These are phyloP conservation scores for Mellilla xanthometata DNA, from an alignment of 2,888 invertebrate genomes.

Conservation along the genomic window DNA sequence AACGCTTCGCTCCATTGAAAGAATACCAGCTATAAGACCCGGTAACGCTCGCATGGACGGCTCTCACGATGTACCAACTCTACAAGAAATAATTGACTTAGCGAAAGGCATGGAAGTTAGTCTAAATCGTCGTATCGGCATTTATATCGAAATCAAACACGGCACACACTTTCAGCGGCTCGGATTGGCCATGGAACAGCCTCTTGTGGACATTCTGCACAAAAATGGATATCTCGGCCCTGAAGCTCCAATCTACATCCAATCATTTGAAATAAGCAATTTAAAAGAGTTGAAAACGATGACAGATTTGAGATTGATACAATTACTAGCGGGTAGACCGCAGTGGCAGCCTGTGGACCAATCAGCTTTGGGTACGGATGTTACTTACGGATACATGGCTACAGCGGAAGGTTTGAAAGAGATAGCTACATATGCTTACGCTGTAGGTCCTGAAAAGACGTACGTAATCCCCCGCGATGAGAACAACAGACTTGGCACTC, in stretches of 20 bases:
- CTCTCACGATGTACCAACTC: constrained; percentile 58
- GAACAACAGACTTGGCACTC: constrained; percentile 48
- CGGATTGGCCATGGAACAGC: constrained; percentile 61
- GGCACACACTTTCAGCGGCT: constrained; percentile 60
- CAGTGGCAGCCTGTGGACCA: constrained; percentile 60
- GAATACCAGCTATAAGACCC: constrained; percentile 60
- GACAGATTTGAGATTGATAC: constrained; percentile 61
- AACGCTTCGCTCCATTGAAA: constrained; percentile 61
- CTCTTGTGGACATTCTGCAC: constrained; percentile 60
- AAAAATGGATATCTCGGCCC: constrained; percentile 58
- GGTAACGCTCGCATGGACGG: constrained; percentile 66
- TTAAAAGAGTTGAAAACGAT: constrained; percentile 61
- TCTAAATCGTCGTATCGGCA: constrained; percentile 56
- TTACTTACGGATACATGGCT: constrained; percentile 68
- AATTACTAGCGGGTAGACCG: constrained; percentile 46
- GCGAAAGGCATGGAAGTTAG: constrained; percentile 62
- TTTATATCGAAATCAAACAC: constrained; percentile 73
- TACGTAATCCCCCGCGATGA: constrained; percentile 63
- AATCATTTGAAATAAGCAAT: constrained; percentile 71
- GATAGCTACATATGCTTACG: constrained; percentile 65
- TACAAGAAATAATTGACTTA: constrained; percentile 71
- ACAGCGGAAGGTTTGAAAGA: constrained; percentile 61
- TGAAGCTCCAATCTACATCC: constrained; percentile 62
- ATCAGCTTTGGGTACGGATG: constrained; percentile 42
- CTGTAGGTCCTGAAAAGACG: constrained; percentile 67